Evolutionary conservation across 2,113 vertebrate genomes (phyloP).

Genomic region (Platysteira castanea): DNA sequence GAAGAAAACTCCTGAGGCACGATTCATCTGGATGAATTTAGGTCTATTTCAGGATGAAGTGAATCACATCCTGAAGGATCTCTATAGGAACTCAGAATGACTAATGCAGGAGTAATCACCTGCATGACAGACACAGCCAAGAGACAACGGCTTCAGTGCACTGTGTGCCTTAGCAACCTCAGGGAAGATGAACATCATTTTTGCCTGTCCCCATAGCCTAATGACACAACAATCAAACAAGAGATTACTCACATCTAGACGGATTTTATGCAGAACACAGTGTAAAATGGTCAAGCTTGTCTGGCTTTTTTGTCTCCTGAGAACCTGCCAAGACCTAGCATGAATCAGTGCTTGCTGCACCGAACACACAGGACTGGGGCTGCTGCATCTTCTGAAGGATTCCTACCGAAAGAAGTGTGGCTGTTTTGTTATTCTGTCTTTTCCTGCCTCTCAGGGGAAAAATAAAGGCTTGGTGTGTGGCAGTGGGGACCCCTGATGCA

Average conservation of each 20-base stretch:
- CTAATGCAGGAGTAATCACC: not conserved
- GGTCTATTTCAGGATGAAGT: not conserved
- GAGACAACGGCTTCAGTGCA: not conserved
- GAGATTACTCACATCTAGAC: not conserved
- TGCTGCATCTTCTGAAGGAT: not conserved
- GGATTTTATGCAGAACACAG: not conserved
- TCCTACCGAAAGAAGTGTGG: not conserved
- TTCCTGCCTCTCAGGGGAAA: not conserved
- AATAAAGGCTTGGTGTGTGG: not conserved
- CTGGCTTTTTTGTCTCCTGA: not conserved
- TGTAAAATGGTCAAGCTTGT: not conserved
- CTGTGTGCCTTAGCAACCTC: rapidly evolving
- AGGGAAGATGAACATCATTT: not conserved
- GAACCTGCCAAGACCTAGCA: not conserved
- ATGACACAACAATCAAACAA: not conserved
- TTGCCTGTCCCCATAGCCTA: not conserved
- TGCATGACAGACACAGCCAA: not conserved
- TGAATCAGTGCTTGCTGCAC: not conserved
- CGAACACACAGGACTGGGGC: rapidly evolving
- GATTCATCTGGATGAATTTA: not conserved
- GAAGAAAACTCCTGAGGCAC: not conserved
- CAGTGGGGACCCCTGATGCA: not conserved
- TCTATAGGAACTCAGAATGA: not conserved
- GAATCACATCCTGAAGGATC: not conserved
- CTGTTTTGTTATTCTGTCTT: not conserved